Conservation (phyloP, 2,888 invertebrate genomes). For the Eudemis profundana region DNA sequence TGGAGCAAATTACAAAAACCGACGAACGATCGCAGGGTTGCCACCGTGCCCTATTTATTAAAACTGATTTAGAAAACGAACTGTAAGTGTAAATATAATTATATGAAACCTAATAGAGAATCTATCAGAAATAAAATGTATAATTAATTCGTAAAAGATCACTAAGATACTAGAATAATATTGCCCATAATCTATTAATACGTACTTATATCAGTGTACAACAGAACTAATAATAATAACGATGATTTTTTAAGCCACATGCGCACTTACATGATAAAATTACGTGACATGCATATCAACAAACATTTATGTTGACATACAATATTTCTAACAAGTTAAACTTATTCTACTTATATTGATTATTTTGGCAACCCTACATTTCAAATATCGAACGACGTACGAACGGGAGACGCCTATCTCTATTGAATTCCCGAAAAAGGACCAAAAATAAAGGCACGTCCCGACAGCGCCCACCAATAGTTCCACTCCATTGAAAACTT, state of each 20-base stretch:
- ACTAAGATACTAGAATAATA: too few species aligned
- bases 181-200: too few species aligned
- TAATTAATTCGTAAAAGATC: too few species aligned
- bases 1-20: constrained; percentile 76
- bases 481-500: constrained; percentile 75
- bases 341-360: constrained; percentile 2
- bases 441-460: constrained; percentile 74
- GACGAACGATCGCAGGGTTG: constrained; percentile 68
- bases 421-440: constrained; percentile 83
- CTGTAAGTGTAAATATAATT: too few species aligned
- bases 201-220: too few species aligned
- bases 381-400: constrained; percentile 75
- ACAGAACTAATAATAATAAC: too few species aligned
- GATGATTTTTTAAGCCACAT: too few species aligned
- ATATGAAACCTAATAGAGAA: too few species aligned
- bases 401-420: constrained; percentile 79
- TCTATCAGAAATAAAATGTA: too few species aligned
- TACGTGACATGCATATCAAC: background rate
- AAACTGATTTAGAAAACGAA: background rate
- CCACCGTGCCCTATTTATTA: background rate
- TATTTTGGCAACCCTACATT: constrained; percentile 66
- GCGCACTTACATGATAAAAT: too few species aligned
- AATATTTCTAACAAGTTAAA: background rate
- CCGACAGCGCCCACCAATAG: constrained; percentile 70
- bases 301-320: background rate